Evolutionary conservation across 2,888 invertebrate genomes (phyloP).

Genomic region (Auanema freiburgensis): DNA sequence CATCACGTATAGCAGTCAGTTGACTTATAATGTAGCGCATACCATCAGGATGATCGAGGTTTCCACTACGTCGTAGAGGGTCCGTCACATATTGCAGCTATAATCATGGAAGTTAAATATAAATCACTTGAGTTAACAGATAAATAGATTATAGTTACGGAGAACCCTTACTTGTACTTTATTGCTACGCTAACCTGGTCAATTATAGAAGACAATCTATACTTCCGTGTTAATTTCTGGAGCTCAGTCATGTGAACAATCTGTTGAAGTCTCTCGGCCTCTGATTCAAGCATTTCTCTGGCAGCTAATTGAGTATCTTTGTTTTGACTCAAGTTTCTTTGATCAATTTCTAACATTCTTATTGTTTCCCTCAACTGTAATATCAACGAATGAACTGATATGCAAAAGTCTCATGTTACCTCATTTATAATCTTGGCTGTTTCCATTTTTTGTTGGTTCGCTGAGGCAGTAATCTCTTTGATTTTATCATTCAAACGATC

Average conservation of each 20-base stretch:
- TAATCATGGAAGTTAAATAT: not conserved
- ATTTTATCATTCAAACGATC: conserved; percentile 56
- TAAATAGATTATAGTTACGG: not conserved
- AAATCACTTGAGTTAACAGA: not conserved
- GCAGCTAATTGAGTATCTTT: conserved; percentile 44
- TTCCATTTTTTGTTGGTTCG: conserved; percentile 43
- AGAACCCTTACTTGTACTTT: conserved; percentile 1
- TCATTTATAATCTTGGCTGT: conserved; percentile 43
- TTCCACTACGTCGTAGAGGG: conserved; percentile 30
- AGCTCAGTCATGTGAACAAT: conserved; percentile 60
- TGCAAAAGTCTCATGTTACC: conserved; percentile 7
- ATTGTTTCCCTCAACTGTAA: conserved; percentile 57
- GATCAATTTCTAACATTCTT: conserved; percentile 61
- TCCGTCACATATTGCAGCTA: conserved; percentile 49
- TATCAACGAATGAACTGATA: not conserved
- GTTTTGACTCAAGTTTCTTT: conserved; percentile 53
- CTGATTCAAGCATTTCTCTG: conserved; percentile 54
- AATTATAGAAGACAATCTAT: conserved; percentile 61
- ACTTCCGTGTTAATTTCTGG: conserved; percentile 62
- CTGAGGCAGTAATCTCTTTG: conserved; percentile 46
- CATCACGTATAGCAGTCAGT: conserved; percentile 51
- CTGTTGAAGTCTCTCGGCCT: conserved; percentile 59
- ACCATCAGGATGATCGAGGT: conserved; percentile 39
- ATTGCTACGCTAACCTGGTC: conserved; percentile 47
- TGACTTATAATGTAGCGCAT: conserved; percentile 55